These are phyloP conservation scores for Chironomus tentans DNA, from an alignment of 2,888 invertebrate genomes.

Conservation along the genomic window DNA sequence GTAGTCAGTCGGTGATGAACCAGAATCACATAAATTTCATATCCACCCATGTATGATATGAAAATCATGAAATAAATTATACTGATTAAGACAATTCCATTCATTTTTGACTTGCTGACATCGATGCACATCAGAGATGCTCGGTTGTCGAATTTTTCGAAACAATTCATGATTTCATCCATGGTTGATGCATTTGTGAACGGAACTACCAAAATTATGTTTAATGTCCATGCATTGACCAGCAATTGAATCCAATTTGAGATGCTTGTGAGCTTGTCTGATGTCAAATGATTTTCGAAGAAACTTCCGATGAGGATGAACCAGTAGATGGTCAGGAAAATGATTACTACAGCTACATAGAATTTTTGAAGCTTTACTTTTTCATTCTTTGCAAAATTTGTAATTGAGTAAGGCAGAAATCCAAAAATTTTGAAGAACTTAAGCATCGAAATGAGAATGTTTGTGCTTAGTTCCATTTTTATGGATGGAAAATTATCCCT, in stretches of 20 bases:
- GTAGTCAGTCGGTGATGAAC: background rate
- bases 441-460: background rate
- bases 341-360: background rate
- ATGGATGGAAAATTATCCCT: no score
- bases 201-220: background rate
- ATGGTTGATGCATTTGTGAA: background rate
- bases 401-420: background rate
- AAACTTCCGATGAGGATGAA: background rate
- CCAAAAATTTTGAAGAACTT: background rate
- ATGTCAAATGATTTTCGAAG: background rate
- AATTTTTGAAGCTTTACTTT: background rate
- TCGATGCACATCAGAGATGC: background rate
- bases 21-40: background rate
- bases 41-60: background rate
- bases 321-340: background rate
- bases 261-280: background rate
- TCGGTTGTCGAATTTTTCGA: background rate
- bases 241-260: slow-evolving; percentile 3
- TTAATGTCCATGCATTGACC: background rate
- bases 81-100: background rate
- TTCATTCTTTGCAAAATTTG: background rate
- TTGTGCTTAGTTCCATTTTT: no score
- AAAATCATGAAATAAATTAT: background rate
- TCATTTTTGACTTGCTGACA: background rate
- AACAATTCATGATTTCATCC: background rate